Evolutionary conservation across 2,113 vertebrate genomes (phyloP), one percentile per base, ranked within the genome.

Genomic region (Axis porcinus): DNA sequence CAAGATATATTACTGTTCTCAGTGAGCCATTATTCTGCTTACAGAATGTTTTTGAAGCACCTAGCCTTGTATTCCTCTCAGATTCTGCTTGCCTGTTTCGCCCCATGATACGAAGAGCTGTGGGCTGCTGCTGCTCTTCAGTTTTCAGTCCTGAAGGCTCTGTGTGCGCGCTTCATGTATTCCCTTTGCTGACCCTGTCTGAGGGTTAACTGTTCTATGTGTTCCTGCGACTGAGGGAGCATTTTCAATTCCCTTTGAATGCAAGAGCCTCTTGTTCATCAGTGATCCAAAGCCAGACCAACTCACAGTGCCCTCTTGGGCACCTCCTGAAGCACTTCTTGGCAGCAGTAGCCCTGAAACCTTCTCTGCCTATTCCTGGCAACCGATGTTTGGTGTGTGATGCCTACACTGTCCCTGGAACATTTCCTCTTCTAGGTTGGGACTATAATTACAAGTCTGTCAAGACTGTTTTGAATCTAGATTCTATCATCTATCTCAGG

Each of bases 381-480:
- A 13, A 40, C 78, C 17, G 14, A 3, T 1, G 16, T 84, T 84
- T 57, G 43, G n/a, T 40, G 45, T 30, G 57, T 25, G 55, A 6
- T 1, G 5, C 11, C 4, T 23, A 23, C 45, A 43, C 74, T 12
- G 89, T 21, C 19, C 30, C 25, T 33, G 64, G 84, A 13, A 52
- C 27, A 27, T 47, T 40, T 79, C 43, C 4, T 92, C 19, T 54
- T 81, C 43, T 91, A 78, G 25, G 86, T 64, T 89, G 58, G 33
- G 57, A 58, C 64, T 82, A 76, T 43, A 96, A 83, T 92, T 81
- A 60, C 25, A 82, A 82, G 74, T 64, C 45, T 67, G 17, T 96
- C 93, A 94, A 58, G 19, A 78, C 25, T 19, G 14, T 86, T 96
- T 92, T 78, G 58, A 64, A 78, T 94, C 86, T 95, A 25, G 19